Evolutionary conservation across 1,140 invertebrate species (phyloP).

Genomic region (Steinernema khuongi): DNA sequence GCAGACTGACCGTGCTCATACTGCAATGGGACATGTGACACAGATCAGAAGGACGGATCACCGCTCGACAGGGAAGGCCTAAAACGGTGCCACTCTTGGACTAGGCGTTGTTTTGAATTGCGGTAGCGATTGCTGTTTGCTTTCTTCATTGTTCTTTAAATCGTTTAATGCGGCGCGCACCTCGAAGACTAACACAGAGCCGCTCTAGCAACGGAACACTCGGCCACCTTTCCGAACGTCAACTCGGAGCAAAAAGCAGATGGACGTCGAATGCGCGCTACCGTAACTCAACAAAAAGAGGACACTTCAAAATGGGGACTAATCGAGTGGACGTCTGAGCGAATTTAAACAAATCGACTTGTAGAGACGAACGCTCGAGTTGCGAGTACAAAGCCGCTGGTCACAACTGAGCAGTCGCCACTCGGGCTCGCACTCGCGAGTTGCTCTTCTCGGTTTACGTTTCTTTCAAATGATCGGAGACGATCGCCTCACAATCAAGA

Average conservation of each 20-base stretch:
- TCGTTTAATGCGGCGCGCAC: constrained; percentile 4
- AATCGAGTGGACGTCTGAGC: background rate
- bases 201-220: background rate
- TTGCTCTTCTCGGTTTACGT: background rate
- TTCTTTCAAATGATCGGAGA: too few species aligned
- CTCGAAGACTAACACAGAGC: background rate
- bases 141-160: constrained; percentile 11
- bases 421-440: background rate
- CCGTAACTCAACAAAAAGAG: background rate
- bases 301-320: background rate
- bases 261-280: background rate
- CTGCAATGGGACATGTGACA: background rate
- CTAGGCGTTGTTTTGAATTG: background rate
- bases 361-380: background rate
- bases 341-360: background rate
- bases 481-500: too few species aligned
- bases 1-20: background rate
- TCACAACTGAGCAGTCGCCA: background rate
- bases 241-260: background rate
- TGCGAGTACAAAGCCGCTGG: constrained; percentile 6
- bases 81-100: background rate
- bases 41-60: background rate
- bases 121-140: constrained; percentile 7
- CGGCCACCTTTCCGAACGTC: background rate
- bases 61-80: background rate